A percentile compares a stretch with the other conserved stretches of the same genome.
phyloP scores from a whole-genome alignment of 2,797 vertebrate species.

The Chaetodon trifasciatus region DNA sequence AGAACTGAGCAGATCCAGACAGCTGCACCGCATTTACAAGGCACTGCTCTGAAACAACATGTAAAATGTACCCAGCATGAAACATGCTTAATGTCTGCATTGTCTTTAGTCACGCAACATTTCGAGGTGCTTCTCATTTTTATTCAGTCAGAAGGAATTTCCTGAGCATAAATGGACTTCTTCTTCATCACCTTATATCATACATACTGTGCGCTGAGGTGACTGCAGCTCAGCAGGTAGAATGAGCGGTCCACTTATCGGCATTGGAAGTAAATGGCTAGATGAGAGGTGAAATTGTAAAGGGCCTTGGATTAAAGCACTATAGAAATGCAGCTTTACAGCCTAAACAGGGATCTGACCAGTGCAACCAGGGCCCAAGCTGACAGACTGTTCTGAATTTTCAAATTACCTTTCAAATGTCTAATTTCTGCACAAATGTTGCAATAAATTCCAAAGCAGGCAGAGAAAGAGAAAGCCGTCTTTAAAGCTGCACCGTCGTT shows the following conservation, averaged over 20 bases:
- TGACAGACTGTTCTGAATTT: constrained; percentile 17
- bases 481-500: constrained; percentile 7
- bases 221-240: constrained; percentile 3
- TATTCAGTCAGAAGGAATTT: constrained; percentile 1
- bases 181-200: background rate
- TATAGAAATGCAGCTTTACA: too few relatives aligned
- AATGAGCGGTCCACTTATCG: background rate
- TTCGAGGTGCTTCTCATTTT: background rate
- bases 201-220: background rate
- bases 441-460: constrained; percentile 19
- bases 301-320: constrained; percentile 1
- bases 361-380: background rate
- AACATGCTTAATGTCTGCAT: background rate
- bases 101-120: background rate
- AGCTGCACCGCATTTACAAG: background rate
- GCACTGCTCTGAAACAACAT: background rate
- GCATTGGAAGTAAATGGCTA: background rate
- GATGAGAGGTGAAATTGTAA: background rate
- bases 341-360: constrained; percentile 18
- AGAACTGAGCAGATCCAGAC: background rate
- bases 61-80: background rate
- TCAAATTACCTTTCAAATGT: constrained; percentile 1
- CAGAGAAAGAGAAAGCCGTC: constrained; percentile 9
- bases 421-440: constrained; percentile 11
- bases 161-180: background rate